Evolutionary conservation across 2,113 vertebrate species (phyloP).

Genomic region (Entosphenus tridentatus): DNA sequence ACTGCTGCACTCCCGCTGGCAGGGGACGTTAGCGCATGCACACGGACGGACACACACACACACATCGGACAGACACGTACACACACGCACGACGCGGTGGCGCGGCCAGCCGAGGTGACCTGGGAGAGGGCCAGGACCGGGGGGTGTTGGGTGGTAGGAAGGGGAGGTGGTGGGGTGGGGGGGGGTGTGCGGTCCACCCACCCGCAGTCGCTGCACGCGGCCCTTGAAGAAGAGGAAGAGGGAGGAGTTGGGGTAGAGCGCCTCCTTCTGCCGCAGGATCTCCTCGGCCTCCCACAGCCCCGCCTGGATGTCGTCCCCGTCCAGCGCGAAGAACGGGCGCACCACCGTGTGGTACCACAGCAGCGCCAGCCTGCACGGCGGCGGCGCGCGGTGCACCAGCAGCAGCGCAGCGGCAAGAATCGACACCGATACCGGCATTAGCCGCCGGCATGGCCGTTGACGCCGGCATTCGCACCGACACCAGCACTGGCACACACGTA

Average conservation of each 20-base stretch:
- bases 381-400: not conserved
- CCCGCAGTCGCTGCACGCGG: constrained; percentile 84
- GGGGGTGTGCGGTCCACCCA: constrained; percentile 14
- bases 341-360: constrained; percentile 97
- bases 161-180: not conserved
- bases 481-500: no score
- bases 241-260: constrained; percentile 88
- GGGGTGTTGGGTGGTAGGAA: not conserved
- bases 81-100: no score
- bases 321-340: constrained; percentile 84
- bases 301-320: constrained; percentile 56
- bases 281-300: constrained; percentile 77
- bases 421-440: constrained; percentile 8
- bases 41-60: no score
- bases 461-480: no score
- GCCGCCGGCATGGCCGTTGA: no score
- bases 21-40: no score
- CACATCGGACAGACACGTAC: no score
- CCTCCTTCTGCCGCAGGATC: constrained; percentile 72
- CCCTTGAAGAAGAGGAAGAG: constrained; percentile 98
- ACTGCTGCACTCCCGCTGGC: no score
- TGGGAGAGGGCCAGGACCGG: not conserved
- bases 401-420: constrained; percentile 7
- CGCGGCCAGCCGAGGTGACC: no score
- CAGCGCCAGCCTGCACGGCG: constrained; percentile 44